Evolutionary conservation across 2,113 vertebrate species (phyloP).

Genomic region (Progne subis): DNA sequence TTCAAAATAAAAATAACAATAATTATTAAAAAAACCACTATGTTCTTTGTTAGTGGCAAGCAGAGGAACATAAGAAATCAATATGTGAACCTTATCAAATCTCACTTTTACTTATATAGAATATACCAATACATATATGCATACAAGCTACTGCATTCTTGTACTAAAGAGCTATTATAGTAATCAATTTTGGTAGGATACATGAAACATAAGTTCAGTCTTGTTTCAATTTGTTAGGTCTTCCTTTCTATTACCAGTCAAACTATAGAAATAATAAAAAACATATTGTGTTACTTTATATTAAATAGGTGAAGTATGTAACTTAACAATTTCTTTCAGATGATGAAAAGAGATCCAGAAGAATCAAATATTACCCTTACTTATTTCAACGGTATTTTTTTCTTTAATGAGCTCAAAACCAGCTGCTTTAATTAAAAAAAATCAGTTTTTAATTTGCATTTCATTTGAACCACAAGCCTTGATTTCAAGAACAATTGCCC

Average conservation of each 20-base stretch:
- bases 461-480: not conserved
- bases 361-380: not conserved
- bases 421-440: not conserved
- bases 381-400: not conserved
- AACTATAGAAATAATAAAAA: not conserved
- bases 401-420: not conserved
- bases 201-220: not conserved
- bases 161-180: not conserved
- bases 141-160: not conserved
- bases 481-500: not conserved
- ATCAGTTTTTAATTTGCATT: not conserved
- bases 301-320: not conserved
- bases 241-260: not conserved
- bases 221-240: not conserved
- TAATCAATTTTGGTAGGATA: not conserved
- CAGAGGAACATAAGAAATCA: not conserved
- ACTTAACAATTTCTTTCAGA: not conserved
- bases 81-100: not conserved
- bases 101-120: not conserved
- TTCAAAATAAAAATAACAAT: not conserved
- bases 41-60: not conserved
- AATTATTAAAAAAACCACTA: not conserved
- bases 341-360: not conserved
- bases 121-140: not conserved
- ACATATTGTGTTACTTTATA: rapidly evolving